A percentile compares a stretch with the other conserved stretches of the same genome.
Conservation (phyloP, 2,888 invertebrate species). For the Lycia hirtaria region DNA sequence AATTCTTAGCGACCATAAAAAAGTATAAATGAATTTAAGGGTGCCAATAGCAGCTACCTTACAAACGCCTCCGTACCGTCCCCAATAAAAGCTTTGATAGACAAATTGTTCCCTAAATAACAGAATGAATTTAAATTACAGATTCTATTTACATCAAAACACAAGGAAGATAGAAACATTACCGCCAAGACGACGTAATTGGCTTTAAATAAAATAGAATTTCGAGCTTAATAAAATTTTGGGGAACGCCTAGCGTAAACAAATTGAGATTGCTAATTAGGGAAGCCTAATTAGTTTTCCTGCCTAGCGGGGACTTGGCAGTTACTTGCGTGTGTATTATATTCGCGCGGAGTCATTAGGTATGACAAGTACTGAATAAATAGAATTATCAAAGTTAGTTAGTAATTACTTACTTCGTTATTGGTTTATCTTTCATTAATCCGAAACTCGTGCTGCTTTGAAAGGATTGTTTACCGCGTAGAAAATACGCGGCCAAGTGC, state of each 20-base stretch:
- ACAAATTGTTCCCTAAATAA: slow-evolving; percentile 14
- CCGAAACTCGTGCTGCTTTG: background rate
- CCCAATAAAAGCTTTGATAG: slow-evolving; percentile 8
- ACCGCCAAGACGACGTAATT: slow-evolving; percentile 30
- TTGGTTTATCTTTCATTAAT: background rate
- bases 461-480: too few relatives aligned
- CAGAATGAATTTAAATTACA: slow-evolving; percentile 23
- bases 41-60: background rate
- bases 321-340: slow-evolving; percentile 18
- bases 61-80: background rate
- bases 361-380: background rate
- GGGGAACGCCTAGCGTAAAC: slow-evolving; percentile 43
- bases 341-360: background rate
- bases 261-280: slow-evolving; percentile 54
- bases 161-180: slow-evolving; percentile 39
- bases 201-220: slow-evolving; percentile 43
- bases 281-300: slow-evolving; percentile 28
- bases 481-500: too few relatives aligned
- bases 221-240: slow-evolving; percentile 45
- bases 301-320: slow-evolving; percentile 17
- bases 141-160: slow-evolving; percentile 25
- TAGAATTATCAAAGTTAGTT: background rate
- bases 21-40: too few relatives aligned
- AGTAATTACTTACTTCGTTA: background rate
- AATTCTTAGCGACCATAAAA: too few relatives aligned